Evolutionary conservation across 2,888 invertebrate species (phyloP).

Genomic region (Mycalesis mineus): DNA sequence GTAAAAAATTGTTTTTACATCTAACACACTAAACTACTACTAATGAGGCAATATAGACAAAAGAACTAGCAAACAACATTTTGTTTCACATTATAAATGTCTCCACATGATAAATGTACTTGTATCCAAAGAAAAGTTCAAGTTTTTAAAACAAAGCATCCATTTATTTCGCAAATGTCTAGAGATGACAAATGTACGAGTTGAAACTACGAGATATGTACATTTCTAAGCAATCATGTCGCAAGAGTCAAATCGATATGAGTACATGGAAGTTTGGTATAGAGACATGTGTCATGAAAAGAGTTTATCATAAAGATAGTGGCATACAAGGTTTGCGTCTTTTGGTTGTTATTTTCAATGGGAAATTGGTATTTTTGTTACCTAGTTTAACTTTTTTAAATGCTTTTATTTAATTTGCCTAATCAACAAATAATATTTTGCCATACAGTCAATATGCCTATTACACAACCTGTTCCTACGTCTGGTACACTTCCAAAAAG

Average conservation of each 20-base stretch:
- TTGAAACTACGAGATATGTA: not conserved
- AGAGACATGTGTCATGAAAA: not conserved
- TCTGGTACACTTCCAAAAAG: too few relatives aligned
- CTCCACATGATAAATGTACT: not conserved
- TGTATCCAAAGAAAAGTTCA: not conserved
- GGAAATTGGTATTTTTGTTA: too few relatives aligned
- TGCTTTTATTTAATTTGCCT: too few relatives aligned
- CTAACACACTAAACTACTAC: too few relatives aligned
- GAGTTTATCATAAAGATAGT: not conserved
- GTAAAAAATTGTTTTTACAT: too few relatives aligned
- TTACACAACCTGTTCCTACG: too few relatives aligned
- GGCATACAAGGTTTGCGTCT: not conserved
- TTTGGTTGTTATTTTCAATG: not conserved
- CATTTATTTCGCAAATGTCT: not conserved
- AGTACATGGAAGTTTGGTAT: not conserved
- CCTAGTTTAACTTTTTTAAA: too few relatives aligned
- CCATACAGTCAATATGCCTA: too few relatives aligned
- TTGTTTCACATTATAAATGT: not conserved
- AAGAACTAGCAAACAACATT: not conserved
- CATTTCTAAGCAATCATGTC: not conserved
- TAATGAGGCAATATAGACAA: not conserved
- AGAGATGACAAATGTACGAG: not conserved
- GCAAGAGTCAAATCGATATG: conserved; percentile 1
- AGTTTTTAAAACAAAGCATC: too few relatives aligned
- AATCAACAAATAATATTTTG: too few relatives aligned